Base-by-base conservation (phyloP, 2,888 invertebrate species). In the Heliothis peltigera region DNA sequence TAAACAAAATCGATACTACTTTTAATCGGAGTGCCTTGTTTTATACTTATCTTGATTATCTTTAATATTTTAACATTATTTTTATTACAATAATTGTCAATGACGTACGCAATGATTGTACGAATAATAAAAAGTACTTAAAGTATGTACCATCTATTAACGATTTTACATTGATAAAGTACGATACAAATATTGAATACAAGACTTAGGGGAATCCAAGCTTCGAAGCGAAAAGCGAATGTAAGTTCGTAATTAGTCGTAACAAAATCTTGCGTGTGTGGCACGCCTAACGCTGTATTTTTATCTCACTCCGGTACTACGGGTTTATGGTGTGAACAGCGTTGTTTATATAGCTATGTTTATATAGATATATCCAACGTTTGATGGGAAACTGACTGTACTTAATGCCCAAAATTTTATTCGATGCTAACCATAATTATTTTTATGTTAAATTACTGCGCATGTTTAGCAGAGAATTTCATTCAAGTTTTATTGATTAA, bases 281-380 rank as follows among this genome's bases (percentile, higher is more conserved):
- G 48, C 44, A 48, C 48, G 75, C 71, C 64, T 77, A 77, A 75
- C 52, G 55, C 63, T 10, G 51, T 75, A 75, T 81, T 78, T 78
- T 75, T 81, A 76, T 74, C 70, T 78, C 64, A 72, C 75, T 74
- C 70, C 55, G 68, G 64, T 59, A 70, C 68, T 85, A 84, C 83
- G 79, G 82, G 84, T 86, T 86, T 84, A 79, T 82, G 81, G 80
- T 82, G 85, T 83, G 82, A 84, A 83, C 75, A 79, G 79, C 76
- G 81, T 72, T 82, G 79, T 79, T 70, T 75, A 69, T 78, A 71
- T 70, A 69, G 65, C 60, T 63, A 73, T 69, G 64, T 75, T 70
- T 67, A 62, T 58, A 58, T 62, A 64, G 63, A 19, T 48, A 70
- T 54, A 66, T 71, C 55, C 68, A 81, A 71, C 64, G 61, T 43